A percentile compares a stretch with the other conserved stretches of the same genome.
Conservation (phyloP, 2,797 vertebrate species). For the Aplochiton taeniatus region DNA sequence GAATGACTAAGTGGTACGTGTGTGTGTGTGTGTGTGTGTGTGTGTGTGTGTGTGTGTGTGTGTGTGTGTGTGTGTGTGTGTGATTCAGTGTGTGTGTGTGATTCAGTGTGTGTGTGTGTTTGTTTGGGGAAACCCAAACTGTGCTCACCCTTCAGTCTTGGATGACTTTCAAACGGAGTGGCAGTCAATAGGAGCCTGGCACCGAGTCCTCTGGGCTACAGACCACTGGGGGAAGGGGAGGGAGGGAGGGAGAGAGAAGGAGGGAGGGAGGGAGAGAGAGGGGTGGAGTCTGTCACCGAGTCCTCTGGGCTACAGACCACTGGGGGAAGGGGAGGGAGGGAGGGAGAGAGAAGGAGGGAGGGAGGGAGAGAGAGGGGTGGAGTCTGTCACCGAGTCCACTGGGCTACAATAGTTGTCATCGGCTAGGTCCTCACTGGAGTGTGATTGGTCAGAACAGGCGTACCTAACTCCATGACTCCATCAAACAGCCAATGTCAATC, state of each 20-base stretch:
- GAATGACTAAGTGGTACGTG: no score
- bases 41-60: no score
- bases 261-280: neutral
- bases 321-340: neutral
- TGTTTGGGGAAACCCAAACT: slow-evolving; percentile 20
- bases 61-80: no score
- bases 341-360: neutral
- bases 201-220: slow-evolving; percentile 26
- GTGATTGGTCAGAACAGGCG: no score
- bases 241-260: neutral
- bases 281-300: no score
- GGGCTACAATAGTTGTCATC: no score
- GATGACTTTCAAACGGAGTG: slow-evolving; percentile 72
- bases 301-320: neutral
- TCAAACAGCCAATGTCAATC: no score
- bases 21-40: no score
- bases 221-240: neutral
- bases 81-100: neutral
- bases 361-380: neutral
- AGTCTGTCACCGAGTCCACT: no score
- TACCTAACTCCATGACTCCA: no score
- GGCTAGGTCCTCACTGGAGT: no score
- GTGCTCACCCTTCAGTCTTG: slow-evolving; percentile 60
- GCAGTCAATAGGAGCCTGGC: slow-evolving; percentile 63
- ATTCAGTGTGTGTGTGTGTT: neutral